A percentile compares a stretch with the other conserved stretches of the same genome.
These are phyloP conservation scores for Ectobius pallidus DNA, from an alignment of 2,888 invertebrate genomes.

Conservation along the genomic window DNA sequence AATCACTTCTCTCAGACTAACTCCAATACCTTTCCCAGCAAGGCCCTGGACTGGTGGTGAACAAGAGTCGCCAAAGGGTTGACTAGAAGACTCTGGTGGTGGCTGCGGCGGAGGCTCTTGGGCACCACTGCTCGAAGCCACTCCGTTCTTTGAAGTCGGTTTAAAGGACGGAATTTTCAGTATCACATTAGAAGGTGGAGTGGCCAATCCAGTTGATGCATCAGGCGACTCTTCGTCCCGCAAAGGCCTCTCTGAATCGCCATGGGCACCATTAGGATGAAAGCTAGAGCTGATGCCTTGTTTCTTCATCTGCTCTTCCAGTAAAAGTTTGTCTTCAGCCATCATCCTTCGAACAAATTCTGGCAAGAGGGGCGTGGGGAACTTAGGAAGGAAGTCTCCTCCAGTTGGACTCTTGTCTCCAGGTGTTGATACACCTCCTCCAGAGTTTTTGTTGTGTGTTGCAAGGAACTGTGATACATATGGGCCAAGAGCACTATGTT, in stretches of 20 bases:
- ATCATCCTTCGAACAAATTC: constrained; percentile 64
- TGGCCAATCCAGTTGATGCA: constrained; percentile 55
- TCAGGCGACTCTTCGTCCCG: constrained; percentile 43
- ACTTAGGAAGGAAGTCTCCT: constrained; percentile 34
- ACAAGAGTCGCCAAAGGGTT: constrained; percentile 56
- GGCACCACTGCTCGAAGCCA: constrained; percentile 34
- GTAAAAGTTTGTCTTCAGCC: constrained; percentile 56
- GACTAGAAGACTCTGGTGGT: constrained; percentile 46
- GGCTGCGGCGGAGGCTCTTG: background rate
- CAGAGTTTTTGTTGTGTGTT: constrained; percentile 45
- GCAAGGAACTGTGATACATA: constrained; percentile 62
- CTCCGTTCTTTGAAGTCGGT: constrained; percentile 56
- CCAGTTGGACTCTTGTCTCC: constrained; percentile 27
- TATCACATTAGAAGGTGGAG: constrained; percentile 66
- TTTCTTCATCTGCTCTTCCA: constrained; percentile 51
- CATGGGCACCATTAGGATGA: constrained; percentile 50
- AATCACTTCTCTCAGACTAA: constrained; percentile 84
- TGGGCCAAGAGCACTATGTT: constrained; percentile 59
- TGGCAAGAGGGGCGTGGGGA: constrained; percentile 55
- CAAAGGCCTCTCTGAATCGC: constrained; percentile 54
- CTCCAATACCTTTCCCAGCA: constrained; percentile 62
- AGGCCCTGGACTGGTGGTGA: constrained; percentile 58
- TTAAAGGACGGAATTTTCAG: constrained; percentile 93
- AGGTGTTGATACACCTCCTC: constrained; percentile 19
- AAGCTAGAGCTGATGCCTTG: background rate